A percentile compares a stretch with the other conserved stretches of the same genome.
Conservation (phyloP, 2,888 invertebrate species). For the Cephus sareptanus region DNA sequence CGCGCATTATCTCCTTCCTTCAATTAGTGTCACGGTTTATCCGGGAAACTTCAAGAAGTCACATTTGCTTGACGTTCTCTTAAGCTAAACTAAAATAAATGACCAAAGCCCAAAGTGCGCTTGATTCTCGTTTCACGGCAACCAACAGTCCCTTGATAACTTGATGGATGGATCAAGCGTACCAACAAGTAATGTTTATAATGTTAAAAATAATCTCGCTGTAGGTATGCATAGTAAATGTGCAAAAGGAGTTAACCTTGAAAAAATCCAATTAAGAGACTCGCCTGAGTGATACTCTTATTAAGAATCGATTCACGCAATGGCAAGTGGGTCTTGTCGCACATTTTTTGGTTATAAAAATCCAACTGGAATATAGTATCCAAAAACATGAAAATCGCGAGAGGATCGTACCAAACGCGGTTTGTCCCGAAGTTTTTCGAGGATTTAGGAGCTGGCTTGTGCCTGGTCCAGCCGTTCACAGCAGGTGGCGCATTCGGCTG, state of each 20-base stretch:
- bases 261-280: neutral
- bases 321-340: neutral
- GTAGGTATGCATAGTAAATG: neutral
- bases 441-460: neutral
- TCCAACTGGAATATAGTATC: slow-evolving; percentile 15
- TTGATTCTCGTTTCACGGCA: neutral
- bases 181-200: neutral
- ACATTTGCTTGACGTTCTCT: neutral
- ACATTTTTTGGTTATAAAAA: neutral
- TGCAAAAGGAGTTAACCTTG: neutral
- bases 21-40: slow-evolving; percentile 49
- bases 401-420: neutral
- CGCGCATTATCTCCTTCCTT: slow-evolving; percentile 43
- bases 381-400: slow-evolving; percentile 15
- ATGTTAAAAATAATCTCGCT: neutral
- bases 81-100: neutral
- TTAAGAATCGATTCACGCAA: neutral
- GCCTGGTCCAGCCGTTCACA: neutral
- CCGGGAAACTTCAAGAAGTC: slow-evolving; percentile 29
- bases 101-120: neutral
- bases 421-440: neutral
- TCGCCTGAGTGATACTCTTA: neutral
- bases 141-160: neutral
- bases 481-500: neutral
- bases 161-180: neutral